These are phyloP conservation scores for Carcinoscorpius rotundicauda DNA, from an alignment of 1,140 invertebrate genomes.

Conservation along the genomic window DNA sequence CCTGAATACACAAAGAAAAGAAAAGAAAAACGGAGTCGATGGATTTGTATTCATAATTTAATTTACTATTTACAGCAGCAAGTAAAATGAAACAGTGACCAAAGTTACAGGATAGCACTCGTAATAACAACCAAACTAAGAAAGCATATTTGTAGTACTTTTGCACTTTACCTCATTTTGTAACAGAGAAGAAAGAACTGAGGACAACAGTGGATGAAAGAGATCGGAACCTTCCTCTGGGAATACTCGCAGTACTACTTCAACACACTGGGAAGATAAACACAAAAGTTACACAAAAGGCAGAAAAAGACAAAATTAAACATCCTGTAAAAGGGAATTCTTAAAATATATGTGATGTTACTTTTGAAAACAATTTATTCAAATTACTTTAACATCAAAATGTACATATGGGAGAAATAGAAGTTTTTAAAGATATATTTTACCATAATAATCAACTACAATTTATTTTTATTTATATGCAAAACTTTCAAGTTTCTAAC, in stretches of 20 bases:
- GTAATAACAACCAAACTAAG: no score
- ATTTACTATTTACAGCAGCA: neutral
- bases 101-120: slow-evolving; percentile 43
- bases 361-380: no score
- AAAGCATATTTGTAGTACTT: no score
- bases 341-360: no score
- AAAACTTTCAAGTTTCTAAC: no score
- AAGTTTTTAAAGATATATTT: neutral
- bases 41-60: neutral
- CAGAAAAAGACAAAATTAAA: no score
- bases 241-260: slow-evolving; percentile 32
- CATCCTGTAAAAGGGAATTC: no score
- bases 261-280: slow-evolving; percentile 26
- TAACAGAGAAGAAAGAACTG: slow-evolving; percentile 39
- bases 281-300: no score
- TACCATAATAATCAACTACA: slow-evolving; percentile 5
- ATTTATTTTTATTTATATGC: no score
- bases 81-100: slow-evolving; percentile 28
- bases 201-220: slow-evolving; percentile 30
- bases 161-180: slow-evolving; percentile 32
- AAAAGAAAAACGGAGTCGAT: slow-evolving; percentile 5
- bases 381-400: no score
- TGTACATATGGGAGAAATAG: no score
- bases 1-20: slow-evolving; percentile 34
- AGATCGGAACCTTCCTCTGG: slow-evolving; percentile 38